phyloP scores from a whole-genome alignment of 2,797 vertebrate genomes.

The Muscicapa striata region DNA sequence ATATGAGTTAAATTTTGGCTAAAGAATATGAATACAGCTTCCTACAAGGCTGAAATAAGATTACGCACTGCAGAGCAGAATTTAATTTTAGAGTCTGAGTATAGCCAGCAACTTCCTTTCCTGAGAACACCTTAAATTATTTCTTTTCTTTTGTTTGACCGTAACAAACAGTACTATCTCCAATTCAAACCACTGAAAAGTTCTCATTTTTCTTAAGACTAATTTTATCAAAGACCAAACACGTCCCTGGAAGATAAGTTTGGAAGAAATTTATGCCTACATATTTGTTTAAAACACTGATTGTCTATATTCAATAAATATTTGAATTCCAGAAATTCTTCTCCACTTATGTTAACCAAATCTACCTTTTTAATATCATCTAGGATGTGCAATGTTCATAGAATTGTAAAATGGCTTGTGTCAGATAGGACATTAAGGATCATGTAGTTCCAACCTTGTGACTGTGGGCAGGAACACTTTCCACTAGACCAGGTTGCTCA shows the following conservation, averaged over 20 bases:
- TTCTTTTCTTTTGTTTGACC: not conserved
- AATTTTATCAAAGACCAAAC: not conserved
- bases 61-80: not conserved
- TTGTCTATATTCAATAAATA: not conserved
- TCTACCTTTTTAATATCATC: not conserved
- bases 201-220: not conserved
- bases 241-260: not conserved
- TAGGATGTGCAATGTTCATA: not conserved
- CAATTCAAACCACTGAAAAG: not conserved
- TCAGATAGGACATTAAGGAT: not conserved
- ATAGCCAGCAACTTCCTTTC: not conserved
- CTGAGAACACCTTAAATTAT: not conserved
- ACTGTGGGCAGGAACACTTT: not conserved
- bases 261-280: not conserved
- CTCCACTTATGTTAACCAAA: not conserved
- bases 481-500: not conserved
- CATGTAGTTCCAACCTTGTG: not conserved
- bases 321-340: not conserved
- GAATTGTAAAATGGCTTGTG: not conserved
- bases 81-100: slow-evolving; percentile 5
- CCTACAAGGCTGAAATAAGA: not conserved
- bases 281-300: not conserved
- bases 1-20: not conserved
- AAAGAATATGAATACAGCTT: not conserved
- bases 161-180: not conserved